phyloP scores from a whole-genome alignment of 2,113 vertebrate species.

The Mixornis gularis region DNA sequence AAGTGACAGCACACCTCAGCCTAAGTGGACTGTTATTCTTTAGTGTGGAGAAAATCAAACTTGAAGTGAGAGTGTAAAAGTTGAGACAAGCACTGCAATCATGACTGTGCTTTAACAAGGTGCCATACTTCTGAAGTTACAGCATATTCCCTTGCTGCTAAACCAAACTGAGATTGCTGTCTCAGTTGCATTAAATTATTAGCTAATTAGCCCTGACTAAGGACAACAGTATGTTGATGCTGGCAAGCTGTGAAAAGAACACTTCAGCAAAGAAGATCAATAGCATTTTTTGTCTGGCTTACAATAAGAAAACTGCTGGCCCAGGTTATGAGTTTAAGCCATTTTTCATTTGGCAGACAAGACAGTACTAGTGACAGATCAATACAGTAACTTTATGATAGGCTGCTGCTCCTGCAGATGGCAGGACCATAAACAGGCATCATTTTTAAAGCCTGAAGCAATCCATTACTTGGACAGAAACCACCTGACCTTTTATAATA shows the following conservation, averaged over 20 bases:
- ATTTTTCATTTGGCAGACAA: conserved; percentile 60
- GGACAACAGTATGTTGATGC: conserved; percentile 56
- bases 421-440: conserved; percentile 38
- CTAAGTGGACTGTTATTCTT: background rate
- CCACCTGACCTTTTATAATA: conserved; percentile 28
- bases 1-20: background rate
- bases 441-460: conserved; percentile 27
- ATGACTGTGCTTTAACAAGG: background rate
- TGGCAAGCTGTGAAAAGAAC: conserved; percentile 69
- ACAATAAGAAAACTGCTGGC: conserved; percentile 59
- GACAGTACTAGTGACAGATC: conserved; percentile 53
- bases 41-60: background rate
- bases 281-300: conserved; percentile 60
- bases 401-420: conserved; percentile 46
- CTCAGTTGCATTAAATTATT: conserved; percentile 68
- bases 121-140: background rate
- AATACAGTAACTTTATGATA: conserved; percentile 54
- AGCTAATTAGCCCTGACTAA: conserved; percentile 65
- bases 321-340: conserved; percentile 56
- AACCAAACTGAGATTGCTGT: conserved; percentile 21
- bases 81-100: background rate
- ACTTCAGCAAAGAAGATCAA: conserved; percentile 63
- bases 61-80: background rate
- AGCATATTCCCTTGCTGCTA: background rate
- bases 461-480: conserved; percentile 42